A percentile compares a stretch with the other conserved stretches of the same genome.
Evolutionary conservation across 2,888 invertebrate genomes (phyloP).

Genomic region (Ectemnius continuus): DNA sequence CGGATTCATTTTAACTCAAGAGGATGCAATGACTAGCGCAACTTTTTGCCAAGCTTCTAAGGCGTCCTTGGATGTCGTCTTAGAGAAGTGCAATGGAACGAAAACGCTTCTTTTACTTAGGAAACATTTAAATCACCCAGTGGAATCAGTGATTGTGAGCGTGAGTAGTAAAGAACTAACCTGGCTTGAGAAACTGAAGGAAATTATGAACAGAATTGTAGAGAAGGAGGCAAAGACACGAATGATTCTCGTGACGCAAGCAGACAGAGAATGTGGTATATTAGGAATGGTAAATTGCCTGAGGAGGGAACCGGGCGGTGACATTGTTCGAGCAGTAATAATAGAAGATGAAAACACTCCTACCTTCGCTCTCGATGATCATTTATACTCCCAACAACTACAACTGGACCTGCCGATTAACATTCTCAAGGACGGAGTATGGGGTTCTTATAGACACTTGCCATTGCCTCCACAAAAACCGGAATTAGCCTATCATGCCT

Average conservation of each 20-base stretch:
- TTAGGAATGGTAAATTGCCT: constrained; percentile 94
- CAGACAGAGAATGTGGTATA: constrained; percentile 85
- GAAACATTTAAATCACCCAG: constrained; percentile 59
- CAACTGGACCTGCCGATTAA: constrained; percentile 89
- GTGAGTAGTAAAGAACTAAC: constrained; percentile 69
- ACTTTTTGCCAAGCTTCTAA: constrained; percentile 8
- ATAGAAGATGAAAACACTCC: constrained; percentile 82
- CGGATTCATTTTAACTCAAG: constrained; percentile 69
- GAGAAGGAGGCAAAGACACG: constrained; percentile 78
- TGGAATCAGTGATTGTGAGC: constrained; percentile 62
- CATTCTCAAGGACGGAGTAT: constrained; percentile 81
- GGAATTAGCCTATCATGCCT: constrained; percentile 83
- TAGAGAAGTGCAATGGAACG: constrained; percentile 62
- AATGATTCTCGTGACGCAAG: constrained; percentile 84
- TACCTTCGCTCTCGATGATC: constrained; percentile 82
- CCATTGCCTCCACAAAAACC: constrained; percentile 80
- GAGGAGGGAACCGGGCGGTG: constrained; percentile 85
- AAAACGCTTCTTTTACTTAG: constrained; percentile 60
- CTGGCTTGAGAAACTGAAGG: constrained; percentile 75
- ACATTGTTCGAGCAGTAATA: constrained; percentile 82
- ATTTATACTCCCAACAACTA: constrained; percentile 84
- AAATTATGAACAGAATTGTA: constrained; percentile 69
- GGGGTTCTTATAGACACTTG: constrained; percentile 93
- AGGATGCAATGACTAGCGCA: constrained; percentile 38
- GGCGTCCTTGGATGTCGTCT: constrained; percentile 56